Percentiles rank a stretch among this genome's conserved stretches.
Conservation (phyloP, 2,113 vertebrate species). For the Propithecus coquereli region DNA sequence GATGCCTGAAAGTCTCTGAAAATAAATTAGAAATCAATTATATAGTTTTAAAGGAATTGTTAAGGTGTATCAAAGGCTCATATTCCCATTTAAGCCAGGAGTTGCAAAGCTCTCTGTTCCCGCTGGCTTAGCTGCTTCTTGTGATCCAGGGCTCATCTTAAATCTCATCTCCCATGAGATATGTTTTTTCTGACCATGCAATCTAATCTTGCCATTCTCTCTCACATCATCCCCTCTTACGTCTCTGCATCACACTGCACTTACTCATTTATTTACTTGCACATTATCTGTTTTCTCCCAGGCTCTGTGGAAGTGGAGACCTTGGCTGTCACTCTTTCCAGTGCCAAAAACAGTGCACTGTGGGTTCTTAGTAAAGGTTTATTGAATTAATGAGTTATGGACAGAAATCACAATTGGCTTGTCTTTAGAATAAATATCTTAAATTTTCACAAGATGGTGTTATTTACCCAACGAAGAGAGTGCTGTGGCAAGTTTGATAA, state of each 20-base stretch:
- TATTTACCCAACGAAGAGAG: background rate
- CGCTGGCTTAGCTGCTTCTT: background rate
- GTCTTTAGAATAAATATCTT: background rate
- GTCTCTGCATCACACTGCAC: background rate
- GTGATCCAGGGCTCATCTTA: background rate
- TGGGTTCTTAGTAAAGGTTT: background rate
- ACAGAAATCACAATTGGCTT: background rate
- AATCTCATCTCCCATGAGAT: background rate
- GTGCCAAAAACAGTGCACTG: background rate
- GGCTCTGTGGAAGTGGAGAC: background rate
- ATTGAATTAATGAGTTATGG: background rate
- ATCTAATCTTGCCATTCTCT: background rate
- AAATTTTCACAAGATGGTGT: background rate
- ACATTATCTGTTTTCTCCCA: background rate
- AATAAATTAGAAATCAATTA: constrained; percentile 13
- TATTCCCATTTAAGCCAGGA: background rate
- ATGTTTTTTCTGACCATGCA: background rate
- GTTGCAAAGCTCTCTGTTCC: background rate
- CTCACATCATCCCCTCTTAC: background rate
- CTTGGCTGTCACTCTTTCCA: background rate
- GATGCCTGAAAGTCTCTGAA: background rate
- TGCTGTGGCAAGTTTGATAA: background rate
- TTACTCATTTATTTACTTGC: constrained; percentile 22
- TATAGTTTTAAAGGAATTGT: background rate
- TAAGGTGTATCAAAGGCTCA: background rate